Base-by-base conservation (phyloP, 2,113 vertebrate species). In the Alouatta palliata region DNA sequence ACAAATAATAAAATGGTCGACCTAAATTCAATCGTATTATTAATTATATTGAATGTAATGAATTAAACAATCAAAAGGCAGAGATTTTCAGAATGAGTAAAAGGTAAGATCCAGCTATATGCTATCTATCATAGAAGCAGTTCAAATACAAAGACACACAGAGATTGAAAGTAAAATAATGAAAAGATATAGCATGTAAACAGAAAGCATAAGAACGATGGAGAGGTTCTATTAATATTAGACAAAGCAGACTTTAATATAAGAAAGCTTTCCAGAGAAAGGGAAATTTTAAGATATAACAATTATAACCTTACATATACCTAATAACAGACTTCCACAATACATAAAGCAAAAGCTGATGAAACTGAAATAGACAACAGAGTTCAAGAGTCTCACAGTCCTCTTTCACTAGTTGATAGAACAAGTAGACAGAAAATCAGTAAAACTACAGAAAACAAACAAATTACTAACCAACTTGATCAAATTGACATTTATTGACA, bases 111-210 rank as follows among this genome's bases (percentile, higher is more conserved):
- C 52, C 19, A 19, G 12, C 30, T 64, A 11, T 77, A 68, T 23
- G 20, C 40, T 43, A 4, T 70, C 58, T 90, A 85, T 82, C 83
- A 91, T 4, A 86, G 25, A 32, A 94, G 54, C 35, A 56, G 25
- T 92, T 90, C 58, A 95, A 95, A 80, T 86, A 81, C 45, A 88
- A 94, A 85, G 19, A 17, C 25, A 93, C 32, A 14, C n/a, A 52
- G 49, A 52, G 49, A 52, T 17, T 52, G 49, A 52, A 52, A 52
- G 5, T 75, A 89, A 95, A 84, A 89, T 82, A 16, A 56, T 40
- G 32, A 40, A 95, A 95, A 47, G 30, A 76, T 61, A 52, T 81
- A 64, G 61, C 61, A 86, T 56, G 47, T 9, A 87, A 82, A 52
- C 10, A 84, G 52, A 35, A 75, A 90, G 6, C 17, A 40, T 54